phyloP scores from a whole-genome alignment of 2,113 vertebrate genomes.

The Gallinago paraguaiae region DNA sequence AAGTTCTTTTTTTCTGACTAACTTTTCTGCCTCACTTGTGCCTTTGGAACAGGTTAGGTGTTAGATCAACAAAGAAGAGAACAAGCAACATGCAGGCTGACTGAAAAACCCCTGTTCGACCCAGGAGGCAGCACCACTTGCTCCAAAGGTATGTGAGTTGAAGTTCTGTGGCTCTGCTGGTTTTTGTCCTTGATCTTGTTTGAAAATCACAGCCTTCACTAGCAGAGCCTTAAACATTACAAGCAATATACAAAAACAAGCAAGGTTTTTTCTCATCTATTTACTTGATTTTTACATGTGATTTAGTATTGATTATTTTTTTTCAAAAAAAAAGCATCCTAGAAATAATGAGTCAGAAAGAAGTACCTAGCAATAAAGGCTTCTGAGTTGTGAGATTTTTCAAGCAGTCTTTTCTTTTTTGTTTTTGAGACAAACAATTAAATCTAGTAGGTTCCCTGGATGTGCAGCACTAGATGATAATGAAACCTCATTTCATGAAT shows the following conservation, averaged over 20 bases:
- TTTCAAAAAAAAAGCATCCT: neutral
- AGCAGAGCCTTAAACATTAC: neutral
- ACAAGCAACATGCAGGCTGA: neutral
- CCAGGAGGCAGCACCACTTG: neutral
- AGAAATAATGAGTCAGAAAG: neutral
- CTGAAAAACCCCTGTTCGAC: neutral
- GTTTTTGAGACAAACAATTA: neutral
- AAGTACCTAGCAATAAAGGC: neutral
- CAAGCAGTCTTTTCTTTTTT: neutral
- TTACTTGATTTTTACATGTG: neutral
- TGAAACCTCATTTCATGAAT: neutral
- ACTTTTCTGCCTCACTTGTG: slow-evolving; percentile 3
- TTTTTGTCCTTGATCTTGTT: neutral
- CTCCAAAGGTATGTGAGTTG: slow-evolving; percentile 5
- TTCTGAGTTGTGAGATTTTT: neutral
- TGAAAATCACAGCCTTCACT: neutral
- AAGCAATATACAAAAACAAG: neutral
- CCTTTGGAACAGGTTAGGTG: slow-evolving; percentile 1
- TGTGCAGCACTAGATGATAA: neutral
- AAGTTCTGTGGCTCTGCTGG: neutral
- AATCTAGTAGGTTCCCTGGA: neutral
- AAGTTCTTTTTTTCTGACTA: neutral
- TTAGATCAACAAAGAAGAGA: neutral
- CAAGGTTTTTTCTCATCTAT: neutral
- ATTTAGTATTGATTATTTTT: neutral